Evolutionary conservation across 2,888 invertebrate species (phyloP), one percentile per base, ranked within the genome.

Genomic region (Cephus sareptanus): DNA sequence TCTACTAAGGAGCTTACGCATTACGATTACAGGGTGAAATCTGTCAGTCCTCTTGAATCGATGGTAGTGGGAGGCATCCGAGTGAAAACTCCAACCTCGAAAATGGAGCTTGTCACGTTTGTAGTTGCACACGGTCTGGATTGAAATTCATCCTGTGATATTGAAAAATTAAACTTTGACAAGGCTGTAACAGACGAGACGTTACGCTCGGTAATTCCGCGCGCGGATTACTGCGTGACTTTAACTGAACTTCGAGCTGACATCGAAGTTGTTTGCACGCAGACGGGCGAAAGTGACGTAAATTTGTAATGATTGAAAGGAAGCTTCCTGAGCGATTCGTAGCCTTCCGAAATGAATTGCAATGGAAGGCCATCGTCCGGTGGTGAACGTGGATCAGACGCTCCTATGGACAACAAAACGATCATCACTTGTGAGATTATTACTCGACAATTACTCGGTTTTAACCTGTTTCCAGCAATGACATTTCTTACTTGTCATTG

Each of bases 361-460:
- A 90, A 90, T 91, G 91, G 90, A 84, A 87, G 85, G 78, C 82
- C 85, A 83, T 86, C 86, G 77, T 77, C 83, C 81, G 84, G 78
- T 86, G 87, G 83, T 83, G 86, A 86, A 85, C 80, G 84, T 80
- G 84, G 83, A 81, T 79, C 84, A 75, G 86, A 81, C 79, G 77
- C 77, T 80, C 85, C 87, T 83, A 94, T 94, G 94, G 95, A 94
- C 91, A 94, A 94, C 89, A 95, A 95, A 92, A 95, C 96, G 80
- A 94, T 95, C 87, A 93, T 96, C 92, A 95, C 96, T 92, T 96
- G 96, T 95, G 93, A 93, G 95, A 94, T 82, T 76, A 40, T 33
- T 33, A 69, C 12, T 77, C 71, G 34, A 69, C 56, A 69, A 37
- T 73, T 75, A 73, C 70, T 69, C 33, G 35, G 30, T 68, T 77